A percentile compares a stretch with the other conserved stretches of the same genome.
Conservation (phyloP, 2,797 vertebrate genomes). For the Bufotes viridis region DNA sequence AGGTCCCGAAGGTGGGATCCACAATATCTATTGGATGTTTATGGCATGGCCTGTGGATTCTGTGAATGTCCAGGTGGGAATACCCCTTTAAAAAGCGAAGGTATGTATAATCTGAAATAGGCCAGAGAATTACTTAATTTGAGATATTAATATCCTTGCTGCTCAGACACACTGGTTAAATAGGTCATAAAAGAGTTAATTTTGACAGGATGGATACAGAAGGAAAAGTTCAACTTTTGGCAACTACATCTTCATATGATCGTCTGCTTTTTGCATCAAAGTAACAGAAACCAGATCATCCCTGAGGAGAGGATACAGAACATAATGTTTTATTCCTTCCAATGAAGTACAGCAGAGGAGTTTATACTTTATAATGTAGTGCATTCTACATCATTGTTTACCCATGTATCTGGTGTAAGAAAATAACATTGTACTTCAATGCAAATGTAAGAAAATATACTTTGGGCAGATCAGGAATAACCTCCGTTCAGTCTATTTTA, state of each 20-base stretch:
- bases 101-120: background rate
- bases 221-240: conserved; percentile 65
- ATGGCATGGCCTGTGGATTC: no score
- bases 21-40: no score
- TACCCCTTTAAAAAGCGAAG: no score
- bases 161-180: background rate
- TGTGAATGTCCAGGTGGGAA: no score
- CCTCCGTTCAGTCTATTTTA: background rate
- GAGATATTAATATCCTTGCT: background rate
- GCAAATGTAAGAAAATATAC: background rate
- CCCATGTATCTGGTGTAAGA: conserved; percentile 1
- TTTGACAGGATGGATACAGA: conserved; percentile 42
- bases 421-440: background rate
- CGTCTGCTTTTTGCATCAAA: conserved; percentile 64
- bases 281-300: conserved; percentile 48
- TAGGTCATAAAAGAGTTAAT: conserved; percentile 49
- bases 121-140: background rate
- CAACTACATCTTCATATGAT: conserved; percentile 48
- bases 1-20: no score
- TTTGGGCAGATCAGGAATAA: background rate
- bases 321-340: conserved; percentile 34
- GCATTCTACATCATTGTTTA: background rate
- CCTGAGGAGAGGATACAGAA: conserved; percentile 57
- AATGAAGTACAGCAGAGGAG: background rate
- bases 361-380: conserved; percentile 30